Evolutionary conservation across 2,888 invertebrate genomes (phyloP).

Genomic region (Chydorus sphaericus): DNA sequence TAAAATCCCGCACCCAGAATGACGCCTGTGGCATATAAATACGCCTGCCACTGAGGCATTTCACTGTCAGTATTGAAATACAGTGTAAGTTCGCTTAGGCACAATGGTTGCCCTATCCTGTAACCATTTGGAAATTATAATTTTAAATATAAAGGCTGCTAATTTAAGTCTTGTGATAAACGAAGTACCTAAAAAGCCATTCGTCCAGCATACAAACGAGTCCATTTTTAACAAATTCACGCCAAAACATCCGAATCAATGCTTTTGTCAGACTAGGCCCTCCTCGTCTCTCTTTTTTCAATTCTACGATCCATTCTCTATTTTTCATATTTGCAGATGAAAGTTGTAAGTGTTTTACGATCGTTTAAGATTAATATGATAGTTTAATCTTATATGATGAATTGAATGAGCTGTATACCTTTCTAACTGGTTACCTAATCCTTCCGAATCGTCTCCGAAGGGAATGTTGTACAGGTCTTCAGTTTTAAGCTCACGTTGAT

Average conservation of each 20-base stretch:
- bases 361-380: too few species aligned
- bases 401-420: too few species aligned
- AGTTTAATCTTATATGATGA: too few species aligned
- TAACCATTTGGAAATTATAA: too few species aligned
- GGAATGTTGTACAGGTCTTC: constrained; percentile 59
- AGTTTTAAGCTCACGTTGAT: constrained; percentile 52
- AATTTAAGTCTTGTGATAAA: not conserved
- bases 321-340: too few species aligned
- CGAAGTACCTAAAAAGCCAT: constrained; percentile 27
- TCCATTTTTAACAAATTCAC: too few species aligned
- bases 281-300: constrained; percentile 30
- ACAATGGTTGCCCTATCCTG: constrained; percentile 50
- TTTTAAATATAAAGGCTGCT: not conserved
- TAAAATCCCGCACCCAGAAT: constrained; percentile 56
- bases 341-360: too few species aligned
- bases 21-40: constrained; percentile 56
- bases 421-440: constrained; percentile 51
- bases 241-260: constrained; percentile 32
- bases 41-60: constrained; percentile 45
- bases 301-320: constrained; percentile 25
- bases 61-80: constrained; percentile 43
- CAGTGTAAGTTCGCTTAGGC: constrained; percentile 46
- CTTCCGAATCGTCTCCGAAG: constrained; percentile 47
- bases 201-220: too few species aligned
- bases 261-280: constrained; percentile 36